Evolutionary conservation across 2,888 invertebrate genomes (phyloP), one percentile per base, ranked within the genome.

Genomic region (Sturmia bella): DNA sequence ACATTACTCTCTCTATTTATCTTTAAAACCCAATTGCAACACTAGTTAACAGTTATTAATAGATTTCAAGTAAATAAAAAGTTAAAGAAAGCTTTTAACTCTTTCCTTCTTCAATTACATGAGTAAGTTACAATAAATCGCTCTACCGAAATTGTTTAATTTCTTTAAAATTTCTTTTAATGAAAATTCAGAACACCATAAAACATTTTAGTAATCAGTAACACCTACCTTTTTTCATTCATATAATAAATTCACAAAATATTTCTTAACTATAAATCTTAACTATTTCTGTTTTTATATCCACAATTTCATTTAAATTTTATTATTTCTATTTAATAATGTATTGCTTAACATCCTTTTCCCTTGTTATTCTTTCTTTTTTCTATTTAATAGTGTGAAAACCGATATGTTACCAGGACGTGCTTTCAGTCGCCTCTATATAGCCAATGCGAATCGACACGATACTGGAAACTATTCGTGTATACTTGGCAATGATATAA

Each of bases 391-490:
- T 92, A 96, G 96, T 87, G 95, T 96, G 64, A 96, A 96, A 92
- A 95, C 95, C 63, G 95, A 95, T 89, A 94, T 95, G 88, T 92
- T 94, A 68, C 92, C 93, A 15, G 94, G 94, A 86, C 94, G 95
- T 56, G 95, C 95, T 19, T 91, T 95, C 79, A 96, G 95, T 82
- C 92, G 95, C 70, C 93, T 96, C 80, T 95, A 95, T 91, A 95
- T 96, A 85, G 96, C 95, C 76, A 95, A 96, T 89, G 95, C 95
- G 64, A 94, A 94, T 88, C 93, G 94, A 85, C 94, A 94, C 83
- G 96, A 96, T 88, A 95, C 95, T 39, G 96, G 96, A 41, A 95
- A 95, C 90, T 96, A 96, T 90, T 95, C 95, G 73, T 96, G 96
- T 88, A 89, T 95, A 41, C 91, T 96, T 83, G 94, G 94, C 64